Evolutionary conservation across 1,140 invertebrate genomes (phyloP).

Genomic region (Psix sp.): DNA sequence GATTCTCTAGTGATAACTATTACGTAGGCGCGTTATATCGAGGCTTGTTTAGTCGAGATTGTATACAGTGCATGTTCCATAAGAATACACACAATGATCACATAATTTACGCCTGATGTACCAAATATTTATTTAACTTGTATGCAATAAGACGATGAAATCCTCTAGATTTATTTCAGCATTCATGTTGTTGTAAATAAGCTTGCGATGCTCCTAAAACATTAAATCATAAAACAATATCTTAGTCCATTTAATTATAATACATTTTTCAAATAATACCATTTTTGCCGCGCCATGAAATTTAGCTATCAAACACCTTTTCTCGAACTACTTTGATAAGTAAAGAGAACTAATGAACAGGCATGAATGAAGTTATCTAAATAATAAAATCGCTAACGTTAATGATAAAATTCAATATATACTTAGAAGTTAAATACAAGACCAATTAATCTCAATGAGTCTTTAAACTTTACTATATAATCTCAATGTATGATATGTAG

Average conservation of each 20-base stretch:
- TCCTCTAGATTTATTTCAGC: slow-evolving; percentile 30
- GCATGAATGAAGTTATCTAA: too few species aligned
- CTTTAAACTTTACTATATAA: too few species aligned
- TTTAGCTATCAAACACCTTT: too few species aligned
- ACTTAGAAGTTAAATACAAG: too few species aligned
- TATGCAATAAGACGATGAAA: slow-evolving; percentile 38
- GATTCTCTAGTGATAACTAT: slow-evolving; percentile 55
- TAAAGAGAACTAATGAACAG: too few species aligned
- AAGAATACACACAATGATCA: slow-evolving; percentile 51
- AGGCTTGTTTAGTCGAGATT: slow-evolving; percentile 52
- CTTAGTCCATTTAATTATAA: slow-evolving; percentile 13
- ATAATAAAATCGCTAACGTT: too few species aligned
- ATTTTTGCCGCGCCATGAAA: too few species aligned
- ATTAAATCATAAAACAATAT: slow-evolving; percentile 30
- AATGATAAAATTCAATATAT: too few species aligned
- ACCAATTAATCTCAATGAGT: too few species aligned
- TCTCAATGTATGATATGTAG: too few species aligned
- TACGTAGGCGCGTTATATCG: slow-evolving; percentile 50
- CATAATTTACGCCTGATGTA: slow-evolving; percentile 54
- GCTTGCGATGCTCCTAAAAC: slow-evolving; percentile 26
- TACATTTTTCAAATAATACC: too few species aligned
- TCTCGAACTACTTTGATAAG: too few species aligned
- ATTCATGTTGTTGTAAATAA: slow-evolving; percentile 17
- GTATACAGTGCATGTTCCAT: slow-evolving; percentile 35
- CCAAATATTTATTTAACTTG: slow-evolving; percentile 43